These are phyloP conservation scores for Cryptotis parvus DNA, from an alignment of 2,113 vertebrate species.

Conservation along the genomic window DNA sequence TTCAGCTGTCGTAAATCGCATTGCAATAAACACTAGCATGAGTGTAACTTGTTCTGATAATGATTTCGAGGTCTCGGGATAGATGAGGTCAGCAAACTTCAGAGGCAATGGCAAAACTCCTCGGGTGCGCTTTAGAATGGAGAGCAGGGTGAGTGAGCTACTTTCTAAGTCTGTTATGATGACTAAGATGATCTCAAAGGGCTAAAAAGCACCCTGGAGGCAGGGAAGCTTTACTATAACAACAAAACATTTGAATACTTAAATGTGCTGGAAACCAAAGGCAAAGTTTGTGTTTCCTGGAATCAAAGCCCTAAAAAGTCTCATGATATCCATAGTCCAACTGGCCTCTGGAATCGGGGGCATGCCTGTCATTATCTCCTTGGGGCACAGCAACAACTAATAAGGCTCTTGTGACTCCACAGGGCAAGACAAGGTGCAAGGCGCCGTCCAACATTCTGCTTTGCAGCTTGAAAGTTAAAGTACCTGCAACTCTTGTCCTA, in stretches of 20 bases:
- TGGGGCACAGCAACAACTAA: conserved; percentile 23
- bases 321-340: conserved; percentile 64
- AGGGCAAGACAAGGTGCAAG: conserved; percentile 47
- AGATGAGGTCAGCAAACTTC: neutral
- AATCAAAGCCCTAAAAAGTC: conserved; percentile 47
- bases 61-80: neutral
- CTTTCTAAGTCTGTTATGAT: neutral
- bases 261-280: conserved; percentile 11
- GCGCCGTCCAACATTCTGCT: conserved; percentile 58
- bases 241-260: conserved; percentile 43
- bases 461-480: conserved; percentile 47
- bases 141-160: neutral
- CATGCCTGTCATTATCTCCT: conserved; percentile 36
- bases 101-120: neutral
- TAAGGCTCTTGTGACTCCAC: conserved; percentile 22
- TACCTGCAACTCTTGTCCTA: neutral
- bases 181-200: neutral
- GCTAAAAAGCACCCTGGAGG: conserved; percentile 38
- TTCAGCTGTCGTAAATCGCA: neutral
- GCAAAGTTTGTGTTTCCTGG: conserved; percentile 47
- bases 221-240: conserved; percentile 54
- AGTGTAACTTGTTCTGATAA: neutral
- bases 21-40: neutral
- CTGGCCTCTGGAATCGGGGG: neutral
- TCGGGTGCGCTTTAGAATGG: neutral